phyloP scores from a whole-genome alignment of 2,888 invertebrate genomes.

The Pollenia angustigena region DNA sequence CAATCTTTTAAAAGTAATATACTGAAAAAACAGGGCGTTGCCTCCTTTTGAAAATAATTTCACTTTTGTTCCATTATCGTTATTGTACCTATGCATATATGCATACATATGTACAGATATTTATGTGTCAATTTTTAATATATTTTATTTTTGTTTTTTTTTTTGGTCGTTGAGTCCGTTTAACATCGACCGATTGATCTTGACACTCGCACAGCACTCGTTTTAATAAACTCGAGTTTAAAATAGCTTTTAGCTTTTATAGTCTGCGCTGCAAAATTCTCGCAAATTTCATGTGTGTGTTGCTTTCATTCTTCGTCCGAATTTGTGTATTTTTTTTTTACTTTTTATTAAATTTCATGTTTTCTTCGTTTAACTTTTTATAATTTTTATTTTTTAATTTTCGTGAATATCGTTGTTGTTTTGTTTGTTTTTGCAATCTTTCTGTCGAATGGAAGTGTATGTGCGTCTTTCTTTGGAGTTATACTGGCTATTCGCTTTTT shows the following conservation, averaged over 20 bases:
- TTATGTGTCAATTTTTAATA: not conserved
- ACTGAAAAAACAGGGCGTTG: conserved; percentile 66
- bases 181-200: conserved; percentile 77
- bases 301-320: conserved; percentile 71
- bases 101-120: not conserved
- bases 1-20: conserved; percentile 7
- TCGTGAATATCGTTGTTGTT: conserved; percentile 42
- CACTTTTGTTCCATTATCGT: conserved; percentile 54
- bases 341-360: conserved; percentile 69
- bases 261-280: conserved; percentile 80
- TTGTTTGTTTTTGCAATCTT: conserved; percentile 65
- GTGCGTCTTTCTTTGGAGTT: conserved; percentile 48
- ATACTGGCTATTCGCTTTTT: conserved; percentile 59
- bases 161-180: conserved; percentile 45
- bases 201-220: conserved; percentile 83
- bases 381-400: conserved; percentile 58
- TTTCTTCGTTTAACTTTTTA: conserved; percentile 71
- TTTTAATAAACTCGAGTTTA: conserved; percentile 84
- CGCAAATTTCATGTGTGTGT: conserved; percentile 74
- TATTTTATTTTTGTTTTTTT: no score
- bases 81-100: conserved; percentile 3
- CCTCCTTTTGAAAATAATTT: conserved; percentile 60
- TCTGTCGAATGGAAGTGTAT: conserved; percentile 46
- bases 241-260: conserved; percentile 84
- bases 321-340: conserved; percentile 64